A percentile compares a stretch with the other conserved stretches of the same genome.
Evolutionary conservation across 2,113 vertebrate genomes (phyloP).

Genomic region (Jacana jacana): DNA sequence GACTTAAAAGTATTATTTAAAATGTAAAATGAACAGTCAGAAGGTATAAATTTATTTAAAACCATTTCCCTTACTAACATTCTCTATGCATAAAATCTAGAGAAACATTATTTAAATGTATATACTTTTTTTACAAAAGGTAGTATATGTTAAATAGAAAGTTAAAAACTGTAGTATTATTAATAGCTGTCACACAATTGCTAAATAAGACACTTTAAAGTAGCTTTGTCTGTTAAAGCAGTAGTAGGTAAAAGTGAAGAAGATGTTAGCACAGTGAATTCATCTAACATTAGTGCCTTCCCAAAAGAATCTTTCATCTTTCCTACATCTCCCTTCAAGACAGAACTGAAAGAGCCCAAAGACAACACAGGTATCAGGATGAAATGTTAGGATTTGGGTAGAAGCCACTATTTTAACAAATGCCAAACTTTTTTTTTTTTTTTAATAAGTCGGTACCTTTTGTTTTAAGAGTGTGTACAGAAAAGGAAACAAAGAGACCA

Average conservation of each 20-base stretch:
- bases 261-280: background rate
- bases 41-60: slow-evolving; percentile 43
- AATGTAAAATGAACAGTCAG: slow-evolving; percentile 19
- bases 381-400: background rate
- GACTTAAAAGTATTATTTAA: slow-evolving; percentile 55
- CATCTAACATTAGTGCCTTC: background rate
- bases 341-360: background rate
- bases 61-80: slow-evolving; percentile 39
- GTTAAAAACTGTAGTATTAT: background rate
- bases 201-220: slow-evolving; percentile 45
- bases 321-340: background rate
- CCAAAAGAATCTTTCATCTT: background rate
- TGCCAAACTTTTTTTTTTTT: background rate
- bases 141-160: slow-evolving; percentile 49
- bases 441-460: background rate
- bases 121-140: slow-evolving; percentile 30
- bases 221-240: slow-evolving; percentile 10
- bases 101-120: slow-evolving; percentile 1
- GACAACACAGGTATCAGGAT: background rate
- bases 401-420: background rate
- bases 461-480: background rate
- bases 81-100: slow-evolving; percentile 47
- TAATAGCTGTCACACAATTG: slow-evolving; percentile 5
- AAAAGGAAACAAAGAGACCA: background rate
- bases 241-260: slow-evolving; percentile 18